These are phyloP conservation scores for Diploptera punctata DNA, from an alignment of 2,888 invertebrate species.

Conservation along the genomic window DNA sequence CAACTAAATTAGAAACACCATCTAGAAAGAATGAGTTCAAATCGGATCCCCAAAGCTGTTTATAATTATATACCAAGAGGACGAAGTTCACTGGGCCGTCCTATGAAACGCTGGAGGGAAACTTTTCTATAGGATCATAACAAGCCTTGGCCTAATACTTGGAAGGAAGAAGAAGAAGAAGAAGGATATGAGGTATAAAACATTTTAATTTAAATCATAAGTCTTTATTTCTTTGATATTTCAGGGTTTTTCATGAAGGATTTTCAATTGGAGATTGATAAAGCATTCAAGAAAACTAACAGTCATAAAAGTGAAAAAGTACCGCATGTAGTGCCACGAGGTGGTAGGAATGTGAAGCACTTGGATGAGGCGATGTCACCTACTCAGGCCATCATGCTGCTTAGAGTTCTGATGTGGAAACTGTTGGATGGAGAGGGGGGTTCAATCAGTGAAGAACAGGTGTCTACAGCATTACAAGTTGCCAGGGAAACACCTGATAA, in stretches of 20 bases:
- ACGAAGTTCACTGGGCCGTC: too few relatives aligned
- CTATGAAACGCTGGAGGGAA: too few relatives aligned
- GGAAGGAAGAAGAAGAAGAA: too few relatives aligned
- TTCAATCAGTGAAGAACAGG: background rate
- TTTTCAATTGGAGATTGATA: constrained; percentile 46
- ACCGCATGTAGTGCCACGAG: constrained; percentile 36
- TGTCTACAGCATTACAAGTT: background rate
- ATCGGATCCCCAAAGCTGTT: too few relatives aligned
- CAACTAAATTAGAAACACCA: too few relatives aligned
- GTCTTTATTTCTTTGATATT: too few relatives aligned
- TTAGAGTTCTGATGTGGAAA: background rate
- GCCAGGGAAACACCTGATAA: background rate
- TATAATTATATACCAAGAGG: too few relatives aligned
- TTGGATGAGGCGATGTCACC: background rate
- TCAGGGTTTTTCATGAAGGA: constrained; percentile 53
- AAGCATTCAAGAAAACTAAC: background rate
- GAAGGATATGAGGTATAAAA: too few relatives aligned
- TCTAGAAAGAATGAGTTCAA: too few relatives aligned
- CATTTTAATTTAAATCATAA: too few relatives aligned
- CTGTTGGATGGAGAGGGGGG: background rate
- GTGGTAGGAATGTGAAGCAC: constrained; percentile 24
- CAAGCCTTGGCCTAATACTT: too few relatives aligned
- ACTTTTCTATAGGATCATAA: too few relatives aligned
- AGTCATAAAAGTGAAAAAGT: constrained; percentile 34
- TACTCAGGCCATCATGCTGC: background rate